Conservation (phyloP, 2,888 invertebrate species). For the Oscheius onirici region DNA sequence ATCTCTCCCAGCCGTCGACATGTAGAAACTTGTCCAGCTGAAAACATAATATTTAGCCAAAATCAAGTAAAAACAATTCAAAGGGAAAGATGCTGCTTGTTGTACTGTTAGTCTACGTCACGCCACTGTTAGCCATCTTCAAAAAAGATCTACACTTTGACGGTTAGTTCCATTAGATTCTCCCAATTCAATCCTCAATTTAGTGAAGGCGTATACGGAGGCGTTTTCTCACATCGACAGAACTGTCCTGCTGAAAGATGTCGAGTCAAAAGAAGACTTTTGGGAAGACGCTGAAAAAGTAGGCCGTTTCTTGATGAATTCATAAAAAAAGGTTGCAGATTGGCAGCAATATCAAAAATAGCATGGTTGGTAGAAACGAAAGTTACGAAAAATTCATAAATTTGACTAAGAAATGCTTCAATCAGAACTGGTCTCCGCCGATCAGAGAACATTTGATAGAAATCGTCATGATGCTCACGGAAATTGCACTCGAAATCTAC, state of each 20-base stretch:
- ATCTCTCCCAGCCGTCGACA: slow-evolving; percentile 39
- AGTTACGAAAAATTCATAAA: neutral
- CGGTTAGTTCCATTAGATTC: too few relatives aligned
- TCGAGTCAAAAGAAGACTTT: neutral
- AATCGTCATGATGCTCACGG: neutral
- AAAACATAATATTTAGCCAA: neutral
- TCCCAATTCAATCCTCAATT: too few relatives aligned
- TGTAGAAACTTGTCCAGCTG: slow-evolving; percentile 19
- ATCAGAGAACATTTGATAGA: neutral
- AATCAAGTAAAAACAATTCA: too few relatives aligned
- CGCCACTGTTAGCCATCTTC: neutral
- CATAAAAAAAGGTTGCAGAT: neutral
- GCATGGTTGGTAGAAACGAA: neutral
- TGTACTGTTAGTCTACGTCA: neutral
- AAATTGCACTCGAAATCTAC: neutral
- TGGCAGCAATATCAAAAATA: neutral
- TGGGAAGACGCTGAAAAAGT: neutral
- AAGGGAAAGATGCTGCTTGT: neutral
- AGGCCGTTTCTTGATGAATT: neutral
- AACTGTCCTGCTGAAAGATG: too few relatives aligned
- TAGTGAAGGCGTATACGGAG: too few relatives aligned
- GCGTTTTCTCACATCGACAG: too few relatives aligned
- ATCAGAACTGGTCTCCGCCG: neutral
- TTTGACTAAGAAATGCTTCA: neutral
- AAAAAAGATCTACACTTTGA: too few relatives aligned